Percentiles rank a stretch among this genome's conserved stretches.
These are phyloP conservation scores for Leptinotarsa texana DNA, from an alignment of 1,140 invertebrate genomes.

Conservation along the genomic window DNA sequence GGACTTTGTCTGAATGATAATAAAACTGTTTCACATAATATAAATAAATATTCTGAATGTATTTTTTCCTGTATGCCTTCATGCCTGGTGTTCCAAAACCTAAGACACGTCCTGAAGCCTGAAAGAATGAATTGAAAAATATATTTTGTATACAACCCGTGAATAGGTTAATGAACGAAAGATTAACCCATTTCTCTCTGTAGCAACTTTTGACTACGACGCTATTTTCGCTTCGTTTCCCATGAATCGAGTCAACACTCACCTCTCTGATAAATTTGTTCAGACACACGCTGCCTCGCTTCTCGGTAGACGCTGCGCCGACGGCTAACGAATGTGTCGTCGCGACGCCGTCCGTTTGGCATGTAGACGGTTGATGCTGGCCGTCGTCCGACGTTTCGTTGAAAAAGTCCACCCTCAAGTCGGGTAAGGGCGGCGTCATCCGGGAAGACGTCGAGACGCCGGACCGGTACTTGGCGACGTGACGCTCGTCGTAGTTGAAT, in stretches of 20 bases:
- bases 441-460: conserved; percentile 45
- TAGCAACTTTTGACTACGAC: conserved; percentile 2
- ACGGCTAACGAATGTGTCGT: conserved; percentile 33
- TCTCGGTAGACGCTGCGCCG: conserved; percentile 43
- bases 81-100: too few relatives aligned
- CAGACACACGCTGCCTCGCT: conserved; percentile 55
- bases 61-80: too few relatives aligned
- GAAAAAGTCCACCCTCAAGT: conserved; percentile 65
- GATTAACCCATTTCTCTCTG: too few relatives aligned
- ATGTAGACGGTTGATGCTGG: conserved; percentile 24
- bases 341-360: conserved; percentile 31
- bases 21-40: too few relatives aligned
- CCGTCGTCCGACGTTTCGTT: conserved; percentile 54
- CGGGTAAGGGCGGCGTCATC: conserved; percentile 62
- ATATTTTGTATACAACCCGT: too few relatives aligned
- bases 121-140: too few relatives aligned
- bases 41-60: too few relatives aligned
- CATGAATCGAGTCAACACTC: conserved; percentile 10
- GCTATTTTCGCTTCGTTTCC: neutral
- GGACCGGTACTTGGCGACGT: conserved; percentile 50
- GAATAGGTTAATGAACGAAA: too few relatives aligned
- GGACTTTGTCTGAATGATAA: too few relatives aligned
- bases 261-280: conserved; percentile 55
- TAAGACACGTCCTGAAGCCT: too few relatives aligned
- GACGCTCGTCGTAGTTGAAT: conserved; percentile 57